Evolutionary conservation across 2,113 vertebrate genomes (phyloP).

Genomic region (Carollia perspicillata): DNA sequence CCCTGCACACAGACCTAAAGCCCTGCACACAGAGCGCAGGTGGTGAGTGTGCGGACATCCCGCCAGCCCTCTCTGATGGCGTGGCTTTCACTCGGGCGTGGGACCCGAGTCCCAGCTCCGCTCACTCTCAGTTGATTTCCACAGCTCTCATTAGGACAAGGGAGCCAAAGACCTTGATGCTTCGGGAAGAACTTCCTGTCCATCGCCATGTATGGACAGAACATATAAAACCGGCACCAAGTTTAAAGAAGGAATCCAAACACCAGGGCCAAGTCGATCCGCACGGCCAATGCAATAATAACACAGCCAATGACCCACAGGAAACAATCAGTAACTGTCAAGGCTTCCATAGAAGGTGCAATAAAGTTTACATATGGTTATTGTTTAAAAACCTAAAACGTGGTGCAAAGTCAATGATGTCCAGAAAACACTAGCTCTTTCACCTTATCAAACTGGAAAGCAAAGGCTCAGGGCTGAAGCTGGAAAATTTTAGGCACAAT

Average conservation of each 20-base stretch:
- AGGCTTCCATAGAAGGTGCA: neutral
- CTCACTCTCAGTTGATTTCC: neutral
- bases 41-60: accelerated
- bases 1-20: neutral
- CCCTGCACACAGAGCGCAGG: neutral
- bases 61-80: neutral
- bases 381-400: neutral
- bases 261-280: neutral
- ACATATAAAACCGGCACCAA: neutral
- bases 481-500: neutral
- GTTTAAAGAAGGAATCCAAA: neutral
- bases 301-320: neutral
- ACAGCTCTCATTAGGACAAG: neutral
- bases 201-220: neutral
- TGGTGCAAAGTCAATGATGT: neutral
- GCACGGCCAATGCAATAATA: neutral
- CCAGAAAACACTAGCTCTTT: neutral
- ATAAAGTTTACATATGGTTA: neutral
- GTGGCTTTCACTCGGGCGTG: neutral
- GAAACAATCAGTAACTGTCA: neutral
- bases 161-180: neutral
- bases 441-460: neutral
- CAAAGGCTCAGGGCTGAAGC: neutral
- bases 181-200: neutral
- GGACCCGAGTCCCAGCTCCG: neutral